Conservation (phyloP, 2,113 vertebrate genomes). For the Platysteira castanea region DNA sequence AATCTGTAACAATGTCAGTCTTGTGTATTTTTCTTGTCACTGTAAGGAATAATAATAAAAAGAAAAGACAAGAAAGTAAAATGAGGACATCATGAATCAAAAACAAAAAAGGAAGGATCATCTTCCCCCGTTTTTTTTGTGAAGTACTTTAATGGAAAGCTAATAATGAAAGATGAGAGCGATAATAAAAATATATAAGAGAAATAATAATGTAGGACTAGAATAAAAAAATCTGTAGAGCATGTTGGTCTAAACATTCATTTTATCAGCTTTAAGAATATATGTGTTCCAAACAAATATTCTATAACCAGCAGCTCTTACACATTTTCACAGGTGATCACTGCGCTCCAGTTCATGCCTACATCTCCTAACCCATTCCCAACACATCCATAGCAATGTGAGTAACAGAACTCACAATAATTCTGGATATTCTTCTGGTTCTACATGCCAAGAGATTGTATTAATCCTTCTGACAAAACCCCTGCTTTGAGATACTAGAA, state of each 20-base stretch:
- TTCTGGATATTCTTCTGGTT: background rate
- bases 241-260: background rate
- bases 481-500: background rate
- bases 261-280: background rate
- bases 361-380: background rate
- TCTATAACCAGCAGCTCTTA: background rate
- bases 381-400: background rate
- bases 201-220: background rate
- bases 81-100: background rate
- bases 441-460: background rate
- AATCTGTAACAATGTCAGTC: constrained; percentile 32
- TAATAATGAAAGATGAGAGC: background rate
- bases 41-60: constrained; percentile 6
- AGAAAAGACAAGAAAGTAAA: constrained; percentile 13
- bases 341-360: background rate
- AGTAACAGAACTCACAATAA: background rate
- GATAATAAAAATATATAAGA: background rate
- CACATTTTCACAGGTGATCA: background rate
- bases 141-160: background rate
- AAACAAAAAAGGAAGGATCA: background rate
- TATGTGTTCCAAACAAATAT: background rate
- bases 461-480: background rate
- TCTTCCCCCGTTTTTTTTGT: background rate
- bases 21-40: constrained; percentile 44
- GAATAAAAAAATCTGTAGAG: background rate